Percentiles rank a stretch among this genome's conserved stretches.
Evolutionary conservation across 2,113 vertebrate genomes (phyloP).

Genomic region (Pluvialis apricaria): DNA sequence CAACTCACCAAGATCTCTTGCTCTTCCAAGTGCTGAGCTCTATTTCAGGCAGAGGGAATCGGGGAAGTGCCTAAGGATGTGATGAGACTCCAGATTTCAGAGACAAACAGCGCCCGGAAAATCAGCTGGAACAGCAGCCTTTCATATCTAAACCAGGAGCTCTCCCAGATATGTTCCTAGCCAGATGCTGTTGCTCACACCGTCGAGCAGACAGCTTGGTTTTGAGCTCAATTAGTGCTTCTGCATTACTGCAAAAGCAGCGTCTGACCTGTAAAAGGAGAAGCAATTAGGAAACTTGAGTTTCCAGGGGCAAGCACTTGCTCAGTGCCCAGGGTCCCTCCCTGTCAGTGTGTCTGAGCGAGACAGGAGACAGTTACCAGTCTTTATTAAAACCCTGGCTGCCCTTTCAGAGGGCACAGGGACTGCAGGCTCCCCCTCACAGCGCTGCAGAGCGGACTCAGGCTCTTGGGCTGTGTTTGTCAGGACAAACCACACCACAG

Average conservation of each 20-base stretch:
- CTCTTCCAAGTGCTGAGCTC: not conserved
- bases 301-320: not conserved
- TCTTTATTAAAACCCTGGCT: not conserved
- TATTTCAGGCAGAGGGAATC: not conserved
- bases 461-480: not conserved
- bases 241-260: not conserved
- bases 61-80: not conserved
- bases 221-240: not conserved
- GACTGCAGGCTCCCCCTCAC: not conserved
- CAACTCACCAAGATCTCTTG: not conserved
- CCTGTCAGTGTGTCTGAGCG: rapidly evolving
- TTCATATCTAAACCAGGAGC: not conserved
- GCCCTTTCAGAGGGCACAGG: too few species aligned
- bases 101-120: not conserved
- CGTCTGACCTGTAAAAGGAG: not conserved
- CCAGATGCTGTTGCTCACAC: too few species aligned
- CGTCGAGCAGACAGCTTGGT: not conserved
- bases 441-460: not conserved
- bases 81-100: not conserved
- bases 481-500: not conserved
- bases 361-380: not conserved
- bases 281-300: not conserved
- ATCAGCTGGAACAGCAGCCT: not conserved
- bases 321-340: not conserved
- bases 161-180: too few species aligned